Evolutionary conservation across 2,888 invertebrate species (phyloP).

Genomic region (Melangyna quadrimaculata): DNA sequence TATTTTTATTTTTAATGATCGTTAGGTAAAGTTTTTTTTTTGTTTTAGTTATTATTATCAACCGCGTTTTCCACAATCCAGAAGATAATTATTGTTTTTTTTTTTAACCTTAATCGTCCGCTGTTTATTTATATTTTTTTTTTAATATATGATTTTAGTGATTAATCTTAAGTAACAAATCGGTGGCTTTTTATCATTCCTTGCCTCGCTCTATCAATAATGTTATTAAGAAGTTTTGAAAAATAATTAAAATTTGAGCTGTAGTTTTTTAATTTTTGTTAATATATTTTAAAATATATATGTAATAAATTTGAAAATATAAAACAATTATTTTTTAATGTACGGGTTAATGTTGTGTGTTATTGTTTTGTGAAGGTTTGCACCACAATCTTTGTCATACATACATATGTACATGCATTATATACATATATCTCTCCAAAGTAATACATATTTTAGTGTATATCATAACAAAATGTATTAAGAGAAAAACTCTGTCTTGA

Average conservation of each 20-base stretch:
- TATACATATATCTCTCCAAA: background rate
- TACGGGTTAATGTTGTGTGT: background rate
- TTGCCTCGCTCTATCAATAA: conserved; percentile 65
- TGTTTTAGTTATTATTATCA: conserved; percentile 60
- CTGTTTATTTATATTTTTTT: conserved; percentile 15
- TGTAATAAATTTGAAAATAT: background rate
- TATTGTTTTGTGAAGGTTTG: background rate
- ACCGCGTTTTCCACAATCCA: conserved; percentile 65
- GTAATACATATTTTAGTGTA: background rate
- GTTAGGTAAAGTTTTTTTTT: conserved; percentile 56
- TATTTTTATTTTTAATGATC: conserved; percentile 55
- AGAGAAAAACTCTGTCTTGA: conserved; percentile 19
- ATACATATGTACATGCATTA: too few relatives aligned
- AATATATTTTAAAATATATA: background rate
- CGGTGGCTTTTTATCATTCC: conserved; percentile 72
- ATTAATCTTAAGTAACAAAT: conserved; percentile 71
- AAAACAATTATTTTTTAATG: background rate
- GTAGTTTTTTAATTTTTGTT: conserved; percentile 15
- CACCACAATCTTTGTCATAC: background rate
- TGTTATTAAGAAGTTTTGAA: conserved; percentile 49
- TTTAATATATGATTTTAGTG: conserved; percentile 44
- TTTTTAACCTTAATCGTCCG: conserved; percentile 17
- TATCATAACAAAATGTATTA: background rate
- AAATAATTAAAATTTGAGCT: conserved; percentile 57
- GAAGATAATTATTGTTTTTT: conserved; percentile 61